phyloP scores from a whole-genome alignment of 2,797 vertebrate genomes.

The Ctenopoma multispine region DNA sequence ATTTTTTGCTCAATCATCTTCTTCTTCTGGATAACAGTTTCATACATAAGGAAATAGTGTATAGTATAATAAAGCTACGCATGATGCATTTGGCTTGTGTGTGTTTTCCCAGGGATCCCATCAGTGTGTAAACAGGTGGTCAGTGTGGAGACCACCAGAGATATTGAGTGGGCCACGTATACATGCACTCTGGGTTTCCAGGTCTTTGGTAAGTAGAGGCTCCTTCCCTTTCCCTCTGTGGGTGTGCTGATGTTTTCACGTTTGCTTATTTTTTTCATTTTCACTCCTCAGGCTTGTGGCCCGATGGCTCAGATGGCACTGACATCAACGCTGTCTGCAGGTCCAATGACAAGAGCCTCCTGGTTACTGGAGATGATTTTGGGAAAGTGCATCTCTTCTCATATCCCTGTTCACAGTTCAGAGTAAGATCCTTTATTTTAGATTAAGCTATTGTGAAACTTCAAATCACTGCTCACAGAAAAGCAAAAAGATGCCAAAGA shows the following conservation, averaged over 20 bases:
- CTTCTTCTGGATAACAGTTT: no score
- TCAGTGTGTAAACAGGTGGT: conserved; percentile 98
- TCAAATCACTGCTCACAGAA: neutral
- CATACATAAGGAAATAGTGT: no score
- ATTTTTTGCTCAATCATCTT: no score
- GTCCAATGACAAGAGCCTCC: conserved; percentile 88
- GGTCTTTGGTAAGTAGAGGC: conserved; percentile 90
- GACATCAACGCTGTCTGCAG: conserved; percentile 95
- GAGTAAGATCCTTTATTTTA: conserved; percentile 83
- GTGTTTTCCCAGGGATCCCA: conserved; percentile 89
- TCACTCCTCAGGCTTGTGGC: conserved; percentile 90
- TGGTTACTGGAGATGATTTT: conserved; percentile 97
- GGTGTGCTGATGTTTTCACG: neutral
- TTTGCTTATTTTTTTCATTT: neutral
- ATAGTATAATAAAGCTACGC: no score
- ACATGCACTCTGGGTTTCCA: conserved; percentile 96
- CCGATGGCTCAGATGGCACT: conserved; percentile 96
- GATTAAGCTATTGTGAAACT: neutral
- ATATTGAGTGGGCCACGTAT: conserved; percentile 92
- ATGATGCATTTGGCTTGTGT: conserved; percentile 21
- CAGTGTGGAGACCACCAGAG: conserved; percentile 94
- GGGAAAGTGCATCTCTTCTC: conserved; percentile 98
- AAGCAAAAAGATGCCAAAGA: neutral
- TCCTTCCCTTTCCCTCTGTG: neutral
- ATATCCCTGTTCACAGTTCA: conserved; percentile 94